These are phyloP conservation scores for Babyrousa celebensis DNA, from an alignment of 2,797 vertebrate species.

Conservation along the genomic window DNA sequence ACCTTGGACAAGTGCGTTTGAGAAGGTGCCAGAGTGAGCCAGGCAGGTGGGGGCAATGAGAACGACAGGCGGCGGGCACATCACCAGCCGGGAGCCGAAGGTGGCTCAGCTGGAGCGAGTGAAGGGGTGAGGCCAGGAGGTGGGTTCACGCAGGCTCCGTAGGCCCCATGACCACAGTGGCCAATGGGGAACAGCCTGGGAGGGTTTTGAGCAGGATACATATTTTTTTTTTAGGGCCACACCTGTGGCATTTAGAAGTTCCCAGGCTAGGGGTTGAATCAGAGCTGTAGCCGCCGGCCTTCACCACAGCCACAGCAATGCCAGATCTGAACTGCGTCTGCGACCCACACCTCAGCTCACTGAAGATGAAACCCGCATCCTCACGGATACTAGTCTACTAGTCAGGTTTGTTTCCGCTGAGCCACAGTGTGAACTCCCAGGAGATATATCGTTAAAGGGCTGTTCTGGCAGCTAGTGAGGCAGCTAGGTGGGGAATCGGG, in stretches of 20 bases:
- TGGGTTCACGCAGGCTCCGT: fast-evolving
- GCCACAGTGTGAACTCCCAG: too few relatives aligned
- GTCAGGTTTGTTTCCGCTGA: too few relatives aligned
- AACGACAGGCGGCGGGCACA: background rate
- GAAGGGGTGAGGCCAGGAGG: too few relatives aligned
- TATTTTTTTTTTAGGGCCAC: too few relatives aligned
- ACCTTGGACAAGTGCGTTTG: background rate
- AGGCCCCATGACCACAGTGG: background rate
- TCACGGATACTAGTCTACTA: too few relatives aligned
- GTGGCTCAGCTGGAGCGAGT: background rate
- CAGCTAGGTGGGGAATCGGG: background rate
- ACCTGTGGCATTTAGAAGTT: too few relatives aligned
- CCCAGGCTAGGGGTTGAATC: too few relatives aligned
- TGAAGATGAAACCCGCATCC: too few relatives aligned
- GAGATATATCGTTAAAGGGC: background rate
- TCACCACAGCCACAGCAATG: too few relatives aligned
- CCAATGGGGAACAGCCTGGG: background rate
- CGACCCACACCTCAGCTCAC: too few relatives aligned
- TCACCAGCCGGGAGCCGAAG: background rate
- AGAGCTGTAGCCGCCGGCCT: too few relatives aligned
- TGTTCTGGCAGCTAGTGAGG: background rate
- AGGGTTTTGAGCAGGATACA: background rate
- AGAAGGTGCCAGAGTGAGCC: background rate
- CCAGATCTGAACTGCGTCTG: too few relatives aligned
- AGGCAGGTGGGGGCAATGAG: background rate